These are phyloP conservation scores for Poeciliopsis prolifica DNA, from an alignment of 2,113 vertebrate genomes.

Conservation along the genomic window DNA sequence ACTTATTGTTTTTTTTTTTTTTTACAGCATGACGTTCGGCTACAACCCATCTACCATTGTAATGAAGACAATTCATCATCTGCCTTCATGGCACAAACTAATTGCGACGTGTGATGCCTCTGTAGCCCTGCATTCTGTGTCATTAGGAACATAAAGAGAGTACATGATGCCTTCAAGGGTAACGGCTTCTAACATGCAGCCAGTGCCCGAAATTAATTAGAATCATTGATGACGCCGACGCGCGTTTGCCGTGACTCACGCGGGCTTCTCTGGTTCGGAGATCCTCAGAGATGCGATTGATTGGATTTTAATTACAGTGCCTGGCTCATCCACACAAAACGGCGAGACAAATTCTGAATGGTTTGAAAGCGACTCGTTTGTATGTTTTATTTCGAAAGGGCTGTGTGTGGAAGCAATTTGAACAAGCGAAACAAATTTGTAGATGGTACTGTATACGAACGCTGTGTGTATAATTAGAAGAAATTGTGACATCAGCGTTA, in stretches of 20 bases:
- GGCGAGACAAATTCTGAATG: not conserved
- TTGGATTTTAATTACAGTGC: constrained; percentile 37
- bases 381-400: constrained; percentile 22
- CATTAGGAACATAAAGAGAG: not conserved
- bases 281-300: constrained; percentile 27
- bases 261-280: constrained; percentile 5
- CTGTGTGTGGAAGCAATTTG: constrained; percentile 1
- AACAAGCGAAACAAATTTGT: not conserved
- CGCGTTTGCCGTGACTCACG: constrained; percentile 1
- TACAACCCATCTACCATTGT: constrained; percentile 4
- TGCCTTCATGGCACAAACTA: not conserved
- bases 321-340: constrained; percentile 15
- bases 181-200: constrained; percentile 6
- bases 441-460: not conserved
- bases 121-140: not conserved
- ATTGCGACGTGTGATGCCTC: constrained; percentile 6
- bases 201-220: constrained; percentile 38
- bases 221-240: constrained; percentile 23
- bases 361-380: not conserved
- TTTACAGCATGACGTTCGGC: not conserved
- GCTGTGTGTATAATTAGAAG: not conserved
- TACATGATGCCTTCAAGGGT: constrained; percentile 15
- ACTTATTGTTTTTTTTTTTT: no score
- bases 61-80: constrained; percentile 12
- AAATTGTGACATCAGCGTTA: not conserved